Evolutionary conservation across 2,888 invertebrate species (phyloP).

Genomic region (Selenia dentaria): DNA sequence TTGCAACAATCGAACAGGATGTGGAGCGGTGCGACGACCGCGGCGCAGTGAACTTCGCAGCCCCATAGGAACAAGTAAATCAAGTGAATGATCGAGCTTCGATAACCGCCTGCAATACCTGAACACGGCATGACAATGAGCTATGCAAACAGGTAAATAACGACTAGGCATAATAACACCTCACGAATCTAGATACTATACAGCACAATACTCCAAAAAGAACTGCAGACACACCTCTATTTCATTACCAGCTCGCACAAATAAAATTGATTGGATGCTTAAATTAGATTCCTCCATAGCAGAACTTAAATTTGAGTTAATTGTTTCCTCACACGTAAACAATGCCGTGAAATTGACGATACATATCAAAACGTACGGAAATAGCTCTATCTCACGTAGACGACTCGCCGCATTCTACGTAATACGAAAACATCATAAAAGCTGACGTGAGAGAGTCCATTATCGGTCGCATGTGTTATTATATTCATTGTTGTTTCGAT

Average conservation of each 20-base stretch:
- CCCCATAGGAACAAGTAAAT: constrained; percentile 48
- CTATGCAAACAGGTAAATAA: no score
- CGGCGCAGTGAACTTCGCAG: constrained; percentile 60
- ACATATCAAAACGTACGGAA: constrained; percentile 25
- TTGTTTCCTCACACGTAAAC: constrained; percentile 17
- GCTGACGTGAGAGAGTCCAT: constrained; percentile 23
- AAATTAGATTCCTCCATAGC: not conserved
- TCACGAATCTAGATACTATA: no score
- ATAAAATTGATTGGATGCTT: constrained; percentile 1
- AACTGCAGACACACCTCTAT: constrained; percentile 1
- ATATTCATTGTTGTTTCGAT: constrained; percentile 25
- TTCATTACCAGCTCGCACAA: not conserved
- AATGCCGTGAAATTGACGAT: constrained; percentile 27
- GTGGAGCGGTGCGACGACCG: constrained; percentile 68
- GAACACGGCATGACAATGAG: not conserved
- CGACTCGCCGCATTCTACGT: constrained; percentile 24
- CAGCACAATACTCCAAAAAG: no score
- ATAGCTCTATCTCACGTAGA: constrained; percentile 22
- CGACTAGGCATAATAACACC: no score
- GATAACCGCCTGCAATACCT: not conserved
- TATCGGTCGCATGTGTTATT: constrained; percentile 25
- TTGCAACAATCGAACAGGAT: constrained; percentile 69
- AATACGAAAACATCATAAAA: constrained; percentile 27
- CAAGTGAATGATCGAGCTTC: constrained; percentile 32
- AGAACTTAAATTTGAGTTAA: no score